Evolutionary conservation across 2,113 vertebrate species (phyloP).

Genomic region (Melanerpes formicivorus): DNA sequence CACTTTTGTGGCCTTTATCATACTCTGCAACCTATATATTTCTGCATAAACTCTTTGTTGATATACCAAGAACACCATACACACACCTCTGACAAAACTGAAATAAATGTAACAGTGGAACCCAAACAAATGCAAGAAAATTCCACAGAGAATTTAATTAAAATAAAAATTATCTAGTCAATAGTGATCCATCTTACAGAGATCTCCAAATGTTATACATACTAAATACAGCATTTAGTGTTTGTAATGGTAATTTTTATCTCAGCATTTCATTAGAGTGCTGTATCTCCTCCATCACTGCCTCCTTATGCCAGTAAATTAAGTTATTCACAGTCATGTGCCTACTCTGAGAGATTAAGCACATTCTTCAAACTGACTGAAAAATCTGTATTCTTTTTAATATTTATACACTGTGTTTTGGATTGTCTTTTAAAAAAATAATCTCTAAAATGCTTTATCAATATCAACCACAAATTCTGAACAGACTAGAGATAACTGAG

Average conservation of each 20-base stretch:
- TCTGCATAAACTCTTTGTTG: background rate
- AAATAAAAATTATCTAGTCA: background rate
- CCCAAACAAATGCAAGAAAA: background rate
- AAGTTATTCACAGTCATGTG: slow-evolving; percentile 9
- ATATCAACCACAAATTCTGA: background rate
- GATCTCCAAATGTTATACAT: background rate
- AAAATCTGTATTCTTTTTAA: background rate
- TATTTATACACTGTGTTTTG: background rate
- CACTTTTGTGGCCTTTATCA: no score
- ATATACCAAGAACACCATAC: background rate
- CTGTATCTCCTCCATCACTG: background rate
- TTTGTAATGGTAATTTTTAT: slow-evolving; percentile 10
- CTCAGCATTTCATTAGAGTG: background rate
- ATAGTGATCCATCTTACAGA: background rate
- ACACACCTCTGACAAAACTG: background rate
- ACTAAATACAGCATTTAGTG: background rate
- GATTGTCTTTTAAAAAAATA: background rate
- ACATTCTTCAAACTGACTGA: background rate
- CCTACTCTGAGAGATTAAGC: background rate
- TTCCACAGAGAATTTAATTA: background rate
- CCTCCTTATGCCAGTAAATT: slow-evolving; percentile 6
- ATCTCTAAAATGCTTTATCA: background rate
- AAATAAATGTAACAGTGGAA: background rate
- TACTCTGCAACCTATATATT: background rate
- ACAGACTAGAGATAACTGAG: background rate